A percentile compares a stretch with the other conserved stretches of the same genome.
Evolutionary conservation across 30 jellyfish, hydroid and myxozoan genomes (phyloP).

Genomic region (Mastigias papua): DNA sequence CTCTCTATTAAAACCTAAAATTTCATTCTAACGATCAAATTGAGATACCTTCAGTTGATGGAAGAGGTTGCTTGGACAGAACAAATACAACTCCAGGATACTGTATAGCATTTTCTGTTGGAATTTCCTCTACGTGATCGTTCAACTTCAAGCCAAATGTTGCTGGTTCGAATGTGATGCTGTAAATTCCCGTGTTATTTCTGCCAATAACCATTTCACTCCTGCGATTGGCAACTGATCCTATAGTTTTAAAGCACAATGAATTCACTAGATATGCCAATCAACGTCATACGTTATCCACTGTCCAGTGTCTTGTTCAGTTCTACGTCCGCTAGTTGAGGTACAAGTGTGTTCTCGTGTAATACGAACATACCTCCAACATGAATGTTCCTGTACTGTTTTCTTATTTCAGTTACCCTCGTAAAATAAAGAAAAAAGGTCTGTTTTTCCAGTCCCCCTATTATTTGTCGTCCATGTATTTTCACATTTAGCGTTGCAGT

Average conservation of each 20-base stretch:
- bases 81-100: slow-evolving; percentile 45
- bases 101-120: not conserved
- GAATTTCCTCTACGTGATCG: not conserved
- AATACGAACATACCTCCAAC: not conserved
- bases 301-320: not conserved
- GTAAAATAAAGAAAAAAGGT: too few relatives aligned
- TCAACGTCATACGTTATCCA: not conserved
- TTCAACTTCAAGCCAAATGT: not conserved
- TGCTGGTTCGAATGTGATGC: not conserved
- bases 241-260: not conserved
- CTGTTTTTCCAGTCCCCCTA: too few relatives aligned
- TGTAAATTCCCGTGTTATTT: not conserved
- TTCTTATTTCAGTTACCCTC: not conserved
- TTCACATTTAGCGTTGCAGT: too few relatives aligned
- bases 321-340: not conserved
- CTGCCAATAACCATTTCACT: not conserved
- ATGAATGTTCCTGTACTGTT: not conserved
- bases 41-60: slow-evolving; percentile 13
- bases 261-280: not conserved
- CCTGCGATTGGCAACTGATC: not conserved
- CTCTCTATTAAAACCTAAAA: too few relatives aligned
- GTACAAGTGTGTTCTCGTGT: not conserved
- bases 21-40: not conserved
- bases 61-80: slow-evolving; percentile 11
- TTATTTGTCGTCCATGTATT: too few relatives aligned